Evolutionary conservation across 2,888 invertebrate genomes (phyloP).

Genomic region (Machimus atricapillus): DNA sequence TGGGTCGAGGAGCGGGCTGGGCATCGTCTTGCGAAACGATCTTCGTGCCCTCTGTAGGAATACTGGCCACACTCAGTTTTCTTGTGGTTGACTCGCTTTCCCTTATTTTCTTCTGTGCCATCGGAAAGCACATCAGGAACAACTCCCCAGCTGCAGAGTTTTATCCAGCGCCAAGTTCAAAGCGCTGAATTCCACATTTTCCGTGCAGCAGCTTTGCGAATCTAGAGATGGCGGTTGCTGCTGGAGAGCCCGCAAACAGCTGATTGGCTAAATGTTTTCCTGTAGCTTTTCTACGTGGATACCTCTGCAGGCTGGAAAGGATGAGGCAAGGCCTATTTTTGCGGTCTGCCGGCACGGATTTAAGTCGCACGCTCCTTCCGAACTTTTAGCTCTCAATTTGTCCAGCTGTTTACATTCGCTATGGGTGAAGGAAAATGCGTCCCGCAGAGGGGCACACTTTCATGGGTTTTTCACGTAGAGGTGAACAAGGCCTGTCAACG

Average conservation of each 20-base stretch:
- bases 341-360: neutral
- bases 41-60: slow-evolving; percentile 43
- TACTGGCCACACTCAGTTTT: slow-evolving; percentile 35
- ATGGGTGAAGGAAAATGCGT: neutral
- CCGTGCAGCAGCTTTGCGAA: neutral
- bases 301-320: neutral
- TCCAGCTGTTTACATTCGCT: neutral
- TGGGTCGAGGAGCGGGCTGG: neutral
- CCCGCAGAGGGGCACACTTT: neutral
- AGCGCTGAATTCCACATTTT: slow-evolving; percentile 11
- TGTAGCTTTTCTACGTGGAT: neutral
- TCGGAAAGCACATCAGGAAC: neutral
- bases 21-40: slow-evolving; percentile 10
- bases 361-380: neutral
- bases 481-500: neutral
- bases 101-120: slow-evolving; percentile 30
- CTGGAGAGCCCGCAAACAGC: neutral
- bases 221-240: neutral
- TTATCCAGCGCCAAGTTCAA: neutral
- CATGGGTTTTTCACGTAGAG: neutral
- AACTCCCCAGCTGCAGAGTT: neutral
- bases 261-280: neutral
- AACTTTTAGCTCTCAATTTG: neutral
- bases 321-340: neutral
- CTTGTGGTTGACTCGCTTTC: slow-evolving; percentile 27